phyloP scores from a whole-genome alignment of 2,888 invertebrate species.

The Tholera decimalis region DNA sequence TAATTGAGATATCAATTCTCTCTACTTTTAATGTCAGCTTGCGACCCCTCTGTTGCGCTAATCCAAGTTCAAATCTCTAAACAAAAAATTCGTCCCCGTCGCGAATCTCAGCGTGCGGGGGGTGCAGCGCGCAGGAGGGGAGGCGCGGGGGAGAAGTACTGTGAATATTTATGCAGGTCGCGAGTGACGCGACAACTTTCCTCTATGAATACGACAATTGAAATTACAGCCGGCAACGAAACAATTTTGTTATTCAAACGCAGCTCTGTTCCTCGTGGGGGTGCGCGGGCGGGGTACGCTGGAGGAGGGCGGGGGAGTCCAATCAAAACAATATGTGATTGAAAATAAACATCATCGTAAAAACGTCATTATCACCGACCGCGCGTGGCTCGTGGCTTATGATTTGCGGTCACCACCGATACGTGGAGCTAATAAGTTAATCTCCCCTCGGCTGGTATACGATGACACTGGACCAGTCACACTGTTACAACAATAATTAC shows the following conservation, averaged over 20 bases:
- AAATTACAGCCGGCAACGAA: constrained; percentile 69
- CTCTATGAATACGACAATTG: constrained; percentile 76
- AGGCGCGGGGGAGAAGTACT: constrained; percentile 9
- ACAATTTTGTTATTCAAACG: constrained; percentile 68
- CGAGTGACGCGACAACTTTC: constrained; percentile 68
- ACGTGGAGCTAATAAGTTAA: constrained; percentile 22
- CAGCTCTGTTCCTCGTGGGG: background rate
- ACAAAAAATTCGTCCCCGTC: constrained; percentile 56
- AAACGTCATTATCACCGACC: constrained; percentile 16
- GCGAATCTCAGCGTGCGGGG: constrained; percentile 45
- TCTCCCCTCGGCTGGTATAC: constrained; percentile 2
- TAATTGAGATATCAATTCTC: constrained; percentile 6
- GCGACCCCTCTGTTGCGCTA: constrained; percentile 23
- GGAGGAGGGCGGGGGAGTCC: background rate
- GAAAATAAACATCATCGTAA: constrained; percentile 64
- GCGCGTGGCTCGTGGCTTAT: background rate
- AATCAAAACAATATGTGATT: constrained; percentile 67
- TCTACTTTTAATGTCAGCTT: background rate
- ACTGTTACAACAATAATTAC: background rate
- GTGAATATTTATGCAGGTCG: constrained; percentile 71
- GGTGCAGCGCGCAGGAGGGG: background rate
- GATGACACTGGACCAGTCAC: background rate
- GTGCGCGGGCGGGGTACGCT: accelerated
- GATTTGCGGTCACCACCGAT: constrained; percentile 1
- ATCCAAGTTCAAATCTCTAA: constrained; percentile 55